Conservation (phyloP, 2,113 vertebrate species). For the Bufo gargarizans region DNA sequence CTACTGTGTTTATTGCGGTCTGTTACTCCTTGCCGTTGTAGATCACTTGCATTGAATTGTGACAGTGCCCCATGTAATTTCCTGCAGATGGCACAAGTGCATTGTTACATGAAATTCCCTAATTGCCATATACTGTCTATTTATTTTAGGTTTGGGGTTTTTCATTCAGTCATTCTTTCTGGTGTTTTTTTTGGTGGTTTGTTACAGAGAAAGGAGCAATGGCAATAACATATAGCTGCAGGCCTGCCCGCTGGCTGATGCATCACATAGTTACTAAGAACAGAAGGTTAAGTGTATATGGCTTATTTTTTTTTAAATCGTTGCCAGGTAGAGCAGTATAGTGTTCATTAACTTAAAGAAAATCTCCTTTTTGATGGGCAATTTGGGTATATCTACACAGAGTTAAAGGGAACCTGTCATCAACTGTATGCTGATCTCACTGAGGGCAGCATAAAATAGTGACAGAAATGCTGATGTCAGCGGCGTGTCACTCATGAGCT, state of each 20-base stretch:
- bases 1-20: neutral
- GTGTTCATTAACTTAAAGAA: neutral
- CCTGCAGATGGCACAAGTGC: conserved; percentile 7
- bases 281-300: neutral
- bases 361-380: neutral
- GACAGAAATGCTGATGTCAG: too few relatives aligned
- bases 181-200: neutral
- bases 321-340: neutral
- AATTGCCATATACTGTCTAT: neutral
- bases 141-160: neutral
- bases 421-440: too few relatives aligned
- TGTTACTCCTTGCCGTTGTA: neutral
- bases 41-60: neutral
- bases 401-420: too few relatives aligned
- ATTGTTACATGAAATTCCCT: neutral
- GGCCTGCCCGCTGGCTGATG: neutral
- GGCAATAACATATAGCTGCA: neutral
- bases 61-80: neutral
- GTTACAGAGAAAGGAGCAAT: neutral
- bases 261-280: neutral
- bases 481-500: too few relatives aligned
- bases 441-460: too few relatives aligned
- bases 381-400: neutral
- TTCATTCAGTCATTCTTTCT: neutral
- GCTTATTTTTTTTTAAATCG: neutral